Conservation (phyloP, 2,888 invertebrate species). For the Agrotis segetum region DNA sequence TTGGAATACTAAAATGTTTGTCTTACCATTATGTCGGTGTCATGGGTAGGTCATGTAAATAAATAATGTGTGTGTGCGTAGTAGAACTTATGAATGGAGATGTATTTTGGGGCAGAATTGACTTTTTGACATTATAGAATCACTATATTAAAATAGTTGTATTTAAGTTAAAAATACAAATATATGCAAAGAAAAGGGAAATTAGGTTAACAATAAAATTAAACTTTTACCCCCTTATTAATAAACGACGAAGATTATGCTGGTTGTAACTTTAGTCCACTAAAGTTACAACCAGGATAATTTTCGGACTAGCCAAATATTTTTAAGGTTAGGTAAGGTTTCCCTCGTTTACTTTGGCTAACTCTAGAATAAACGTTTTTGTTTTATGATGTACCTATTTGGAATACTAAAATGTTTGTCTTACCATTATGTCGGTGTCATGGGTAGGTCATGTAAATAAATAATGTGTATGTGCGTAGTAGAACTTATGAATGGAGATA, state of each 20-base stretch:
- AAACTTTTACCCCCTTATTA: too few relatives aligned
- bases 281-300: too few relatives aligned
- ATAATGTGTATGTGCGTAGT: background rate
- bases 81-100: background rate
- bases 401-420: constrained; percentile 52
- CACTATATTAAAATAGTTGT: background rate
- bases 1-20: constrained; percentile 54
- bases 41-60: constrained; percentile 19
- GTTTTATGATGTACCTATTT: constrained; percentile 28
- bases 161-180: too few relatives aligned
- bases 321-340: constrained; percentile 63
- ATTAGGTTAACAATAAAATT: too few relatives aligned
- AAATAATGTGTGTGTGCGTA: background rate
- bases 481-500: background rate
- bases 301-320: too few relatives aligned
- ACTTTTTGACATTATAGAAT: background rate
- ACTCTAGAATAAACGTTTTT: constrained; percentile 43
- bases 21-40: constrained; percentile 11
- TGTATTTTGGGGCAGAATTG: background rate
- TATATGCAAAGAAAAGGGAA: too few relatives aligned
- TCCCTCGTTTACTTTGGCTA: constrained; percentile 50
- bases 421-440: constrained; percentile 10
- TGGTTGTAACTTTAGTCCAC: too few relatives aligned
- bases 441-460: constrained; percentile 17
- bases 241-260: too few relatives aligned